Evolutionary conservation across 35 echinoderm and acorn worm genomes (phyloP).

Genomic region (Stichopus chloronotus): DNA sequence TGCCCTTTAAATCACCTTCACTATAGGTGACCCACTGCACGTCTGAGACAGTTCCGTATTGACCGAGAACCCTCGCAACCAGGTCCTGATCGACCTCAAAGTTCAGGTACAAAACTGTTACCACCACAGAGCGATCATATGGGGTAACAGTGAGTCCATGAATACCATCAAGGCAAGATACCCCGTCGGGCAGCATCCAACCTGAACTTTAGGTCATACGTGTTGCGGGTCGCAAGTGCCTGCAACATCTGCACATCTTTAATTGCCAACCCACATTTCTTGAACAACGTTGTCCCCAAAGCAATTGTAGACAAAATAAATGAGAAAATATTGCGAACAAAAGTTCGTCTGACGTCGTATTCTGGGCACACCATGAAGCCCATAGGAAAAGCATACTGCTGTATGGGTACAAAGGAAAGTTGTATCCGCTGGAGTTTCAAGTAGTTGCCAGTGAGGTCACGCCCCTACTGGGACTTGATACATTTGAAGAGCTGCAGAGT

Average conservation of each 20-base stretch:
- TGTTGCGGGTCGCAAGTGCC: no score
- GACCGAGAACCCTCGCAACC: not conserved
- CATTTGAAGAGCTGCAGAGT: not conserved
- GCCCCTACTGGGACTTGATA: not conserved
- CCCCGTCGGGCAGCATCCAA: not conserved
- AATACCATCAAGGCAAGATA: not conserved
- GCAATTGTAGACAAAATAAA: not conserved
- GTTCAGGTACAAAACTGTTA: not conserved
- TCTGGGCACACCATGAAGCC: not conserved
- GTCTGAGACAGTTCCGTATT: conserved; percentile 1
- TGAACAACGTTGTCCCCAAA: not conserved
- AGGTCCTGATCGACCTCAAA: conserved; percentile 13
- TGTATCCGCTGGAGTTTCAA: not conserved
- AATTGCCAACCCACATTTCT: no score
- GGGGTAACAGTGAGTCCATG: not conserved
- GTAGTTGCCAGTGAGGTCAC: not conserved
- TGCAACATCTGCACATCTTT: no score
- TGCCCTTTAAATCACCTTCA: not conserved
- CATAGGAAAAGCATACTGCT: not conserved
- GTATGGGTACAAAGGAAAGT: conserved; percentile 20
- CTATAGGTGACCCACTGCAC: not conserved
- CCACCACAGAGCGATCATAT: no score
- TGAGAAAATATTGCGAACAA: not conserved
- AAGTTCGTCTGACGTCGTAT: not conserved
- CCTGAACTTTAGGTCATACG: conserved; percentile 27